phyloP scores from a whole-genome alignment of 2,797 vertebrate genomes.

The Smutsia gigantea region DNA sequence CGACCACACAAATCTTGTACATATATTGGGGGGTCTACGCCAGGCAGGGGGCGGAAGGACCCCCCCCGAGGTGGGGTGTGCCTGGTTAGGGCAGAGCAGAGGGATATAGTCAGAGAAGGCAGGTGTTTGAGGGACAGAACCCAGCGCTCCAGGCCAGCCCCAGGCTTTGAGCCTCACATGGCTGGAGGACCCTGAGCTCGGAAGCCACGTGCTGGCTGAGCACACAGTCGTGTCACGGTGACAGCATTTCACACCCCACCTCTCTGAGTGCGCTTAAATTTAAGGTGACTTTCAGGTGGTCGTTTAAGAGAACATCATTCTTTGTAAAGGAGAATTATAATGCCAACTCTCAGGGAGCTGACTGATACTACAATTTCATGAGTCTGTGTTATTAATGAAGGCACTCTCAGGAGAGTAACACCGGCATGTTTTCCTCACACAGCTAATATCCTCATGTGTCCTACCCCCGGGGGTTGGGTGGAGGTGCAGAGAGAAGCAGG shows the following conservation, averaged over 20 bases:
- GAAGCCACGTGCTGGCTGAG: not conserved
- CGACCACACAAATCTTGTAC: not conserved
- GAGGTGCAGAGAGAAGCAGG: not conserved
- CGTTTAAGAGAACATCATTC: not conserved
- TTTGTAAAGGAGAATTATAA: not conserved
- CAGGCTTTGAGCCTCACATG: not conserved
- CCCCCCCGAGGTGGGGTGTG: no score
- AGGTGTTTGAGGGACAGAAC: rapidly evolving
- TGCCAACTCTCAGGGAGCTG: no score
- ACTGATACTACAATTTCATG: not conserved
- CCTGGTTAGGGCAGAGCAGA: no score
- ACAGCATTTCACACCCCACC: not conserved
- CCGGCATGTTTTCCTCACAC: not conserved
- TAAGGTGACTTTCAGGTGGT: not conserved
- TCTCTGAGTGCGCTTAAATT: not conserved
- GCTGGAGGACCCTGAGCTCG: not conserved
- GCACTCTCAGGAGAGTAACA: not conserved
- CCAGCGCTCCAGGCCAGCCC: not conserved
- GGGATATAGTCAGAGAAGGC: no score
- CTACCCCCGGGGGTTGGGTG: no score
- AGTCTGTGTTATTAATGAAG: not conserved
- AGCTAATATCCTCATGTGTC: not conserved
- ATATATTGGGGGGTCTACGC: no score
- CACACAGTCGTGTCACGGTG: not conserved
- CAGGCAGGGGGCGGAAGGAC: not conserved